Conservation (phyloP, 2,797 vertebrate genomes). For the Xiphorhynchus erythropygius region DNA sequence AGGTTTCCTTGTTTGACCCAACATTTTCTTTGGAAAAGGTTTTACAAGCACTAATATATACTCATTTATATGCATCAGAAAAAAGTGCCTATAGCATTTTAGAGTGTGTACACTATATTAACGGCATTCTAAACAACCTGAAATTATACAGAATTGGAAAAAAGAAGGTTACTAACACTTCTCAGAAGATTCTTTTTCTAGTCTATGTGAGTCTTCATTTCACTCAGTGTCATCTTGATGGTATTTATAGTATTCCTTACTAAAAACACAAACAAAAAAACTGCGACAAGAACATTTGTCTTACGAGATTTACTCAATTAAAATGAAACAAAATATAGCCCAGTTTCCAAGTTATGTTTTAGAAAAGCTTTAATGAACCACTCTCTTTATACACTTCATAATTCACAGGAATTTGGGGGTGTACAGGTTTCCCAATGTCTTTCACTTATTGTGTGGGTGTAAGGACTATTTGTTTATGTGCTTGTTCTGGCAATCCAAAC, state of each 20-base stretch:
- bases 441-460: not conserved
- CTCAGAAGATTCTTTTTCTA: slow-evolving; percentile 16
- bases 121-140: not conserved
- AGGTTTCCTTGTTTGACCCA: slow-evolving; percentile 7
- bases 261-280: not conserved
- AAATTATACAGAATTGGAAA: slow-evolving; percentile 1
- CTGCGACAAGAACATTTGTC: not conserved
- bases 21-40: slow-evolving; percentile 28
- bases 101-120: not conserved
- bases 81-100: not conserved
- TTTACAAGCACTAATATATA: slow-evolving; percentile 21
- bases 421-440: not conserved
- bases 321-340: not conserved
- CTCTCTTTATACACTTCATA: not conserved
- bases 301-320: not conserved
- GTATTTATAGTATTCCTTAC: not conserved
- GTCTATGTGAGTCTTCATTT: not conserved
- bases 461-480: not conserved
- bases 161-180: not conserved
- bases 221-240: not conserved
- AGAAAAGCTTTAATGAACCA: not conserved
- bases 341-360: not conserved
- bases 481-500: not conserved
- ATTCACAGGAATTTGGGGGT: not conserved
- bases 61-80: slow-evolving; percentile 20